A percentile compares a stretch with the other conserved stretches of the same genome.
These are phyloP conservation scores for Pollenia griseotomentosa DNA, from an alignment of 2,888 invertebrate species.

Conservation along the genomic window DNA sequence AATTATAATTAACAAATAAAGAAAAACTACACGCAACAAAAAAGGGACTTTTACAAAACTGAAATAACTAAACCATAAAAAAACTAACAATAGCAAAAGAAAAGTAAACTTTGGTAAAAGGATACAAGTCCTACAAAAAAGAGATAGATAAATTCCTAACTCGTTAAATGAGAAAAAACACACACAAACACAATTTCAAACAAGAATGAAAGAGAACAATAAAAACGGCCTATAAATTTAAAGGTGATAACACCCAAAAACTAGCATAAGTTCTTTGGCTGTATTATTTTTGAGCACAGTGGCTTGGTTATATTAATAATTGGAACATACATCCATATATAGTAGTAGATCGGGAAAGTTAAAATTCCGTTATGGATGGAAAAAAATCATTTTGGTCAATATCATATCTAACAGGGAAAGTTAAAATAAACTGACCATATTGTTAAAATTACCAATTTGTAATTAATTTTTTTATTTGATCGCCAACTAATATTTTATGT, in stretches of 20 bases:
- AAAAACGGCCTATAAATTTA: constrained; percentile 42
- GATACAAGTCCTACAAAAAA: background rate
- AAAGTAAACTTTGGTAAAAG: background rate
- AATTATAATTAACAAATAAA: constrained; percentile 25
- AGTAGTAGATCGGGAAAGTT: too few species aligned
- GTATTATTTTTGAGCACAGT: background rate
- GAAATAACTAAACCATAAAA: background rate
- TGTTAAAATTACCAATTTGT: too few species aligned
- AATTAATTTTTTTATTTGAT: too few species aligned
- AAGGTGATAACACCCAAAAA: constrained; percentile 43
- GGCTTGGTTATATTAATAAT: background rate
- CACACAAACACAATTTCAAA: background rate
- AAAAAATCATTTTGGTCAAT: too few species aligned
- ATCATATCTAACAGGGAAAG: too few species aligned
- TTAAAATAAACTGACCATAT: too few species aligned
- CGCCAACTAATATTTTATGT: too few species aligned
- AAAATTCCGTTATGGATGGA: too few species aligned
- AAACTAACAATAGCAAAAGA: background rate
- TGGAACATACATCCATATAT: too few species aligned
- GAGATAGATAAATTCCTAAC: background rate
- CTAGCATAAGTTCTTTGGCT: constrained; percentile 10
- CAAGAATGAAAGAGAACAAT: background rate
- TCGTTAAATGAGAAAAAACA: background rate
- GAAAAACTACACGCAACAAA: constrained; percentile 25
- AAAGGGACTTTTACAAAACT: background rate